Evolutionary conservation across 2,797 vertebrate species (phyloP).

Genomic region (Tenualosa thibaudeaui): DNA sequence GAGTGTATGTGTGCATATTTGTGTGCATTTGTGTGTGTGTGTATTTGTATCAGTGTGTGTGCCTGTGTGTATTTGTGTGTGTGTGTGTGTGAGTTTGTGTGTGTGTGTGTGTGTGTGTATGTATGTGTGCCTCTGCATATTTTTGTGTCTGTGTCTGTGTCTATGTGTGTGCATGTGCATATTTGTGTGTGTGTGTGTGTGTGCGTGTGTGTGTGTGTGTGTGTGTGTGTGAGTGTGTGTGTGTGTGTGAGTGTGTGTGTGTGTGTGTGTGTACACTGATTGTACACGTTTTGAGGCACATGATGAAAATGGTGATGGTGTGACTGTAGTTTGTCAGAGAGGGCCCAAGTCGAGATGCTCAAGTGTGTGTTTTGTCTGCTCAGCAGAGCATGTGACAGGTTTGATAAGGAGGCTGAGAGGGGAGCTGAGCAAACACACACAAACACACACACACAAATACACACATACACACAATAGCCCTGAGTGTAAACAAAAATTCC

Average conservation of each 20-base stretch:
- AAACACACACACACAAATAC: neutral
- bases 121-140: no score
- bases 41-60: no score
- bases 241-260: neutral
- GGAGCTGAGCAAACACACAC: neutral
- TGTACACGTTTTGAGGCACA: neutral
- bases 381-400: constrained; percentile 10
- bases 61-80: no score
- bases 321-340: neutral
- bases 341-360: neutral
- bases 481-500: neutral
- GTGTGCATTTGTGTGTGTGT: no score
- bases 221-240: neutral
- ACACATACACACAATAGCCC: no score
- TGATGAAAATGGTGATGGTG: neutral
- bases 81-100: no score
- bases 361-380: constrained; percentile 1
- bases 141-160: no score
- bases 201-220: neutral
- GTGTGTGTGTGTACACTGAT: no score
- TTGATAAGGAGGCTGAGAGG: neutral
- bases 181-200: no score
- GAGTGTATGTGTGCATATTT: no score
- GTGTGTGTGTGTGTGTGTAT: no score
- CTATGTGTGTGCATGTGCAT: no score